A percentile compares a stretch with the other conserved stretches of the same genome.
These are phyloP conservation scores for Cephus nigrinus DNA, from an alignment of 2,888 invertebrate genomes.

Conservation along the genomic window DNA sequence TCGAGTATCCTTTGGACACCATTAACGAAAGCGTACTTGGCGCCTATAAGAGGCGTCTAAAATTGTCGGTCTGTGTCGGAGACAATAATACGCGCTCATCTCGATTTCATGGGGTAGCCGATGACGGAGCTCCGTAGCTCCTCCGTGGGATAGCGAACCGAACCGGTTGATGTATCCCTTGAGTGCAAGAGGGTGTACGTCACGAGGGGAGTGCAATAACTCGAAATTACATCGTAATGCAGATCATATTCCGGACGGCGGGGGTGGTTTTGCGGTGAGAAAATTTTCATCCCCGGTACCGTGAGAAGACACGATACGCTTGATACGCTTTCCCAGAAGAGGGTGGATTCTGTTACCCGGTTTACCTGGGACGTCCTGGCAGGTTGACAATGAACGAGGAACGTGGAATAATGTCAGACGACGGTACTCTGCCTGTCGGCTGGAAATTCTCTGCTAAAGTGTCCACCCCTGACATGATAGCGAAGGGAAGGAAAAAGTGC, in stretches of 20 bases:
- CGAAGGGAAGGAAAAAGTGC: conserved; percentile 3
- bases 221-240: conserved; percentile 51
- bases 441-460: neutral
- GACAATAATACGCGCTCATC: conserved; percentile 40
- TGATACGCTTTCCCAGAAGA: neutral
- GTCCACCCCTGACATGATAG: neutral
- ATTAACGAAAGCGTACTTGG: neutral
- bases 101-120: conserved; percentile 47
- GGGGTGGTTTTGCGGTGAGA: conserved; percentile 1
- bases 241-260: conserved; percentile 45
- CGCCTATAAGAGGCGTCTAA: neutral
- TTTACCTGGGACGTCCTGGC: neutral
- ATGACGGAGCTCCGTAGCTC: conserved; percentile 20
- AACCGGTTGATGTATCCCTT: conserved; percentile 38
- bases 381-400: neutral
- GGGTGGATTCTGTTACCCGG: neutral
- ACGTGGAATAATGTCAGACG: neutral
- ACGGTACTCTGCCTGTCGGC: neutral
- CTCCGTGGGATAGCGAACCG: conserved; percentile 53
- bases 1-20: neutral
- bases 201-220: conserved; percentile 44
- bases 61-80: neutral
- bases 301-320: neutral
- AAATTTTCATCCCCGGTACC: neutral
- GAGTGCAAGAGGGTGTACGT: conserved; percentile 42